phyloP scores from a whole-genome alignment of 2,888 invertebrate species.

The Athalia circularis region DNA sequence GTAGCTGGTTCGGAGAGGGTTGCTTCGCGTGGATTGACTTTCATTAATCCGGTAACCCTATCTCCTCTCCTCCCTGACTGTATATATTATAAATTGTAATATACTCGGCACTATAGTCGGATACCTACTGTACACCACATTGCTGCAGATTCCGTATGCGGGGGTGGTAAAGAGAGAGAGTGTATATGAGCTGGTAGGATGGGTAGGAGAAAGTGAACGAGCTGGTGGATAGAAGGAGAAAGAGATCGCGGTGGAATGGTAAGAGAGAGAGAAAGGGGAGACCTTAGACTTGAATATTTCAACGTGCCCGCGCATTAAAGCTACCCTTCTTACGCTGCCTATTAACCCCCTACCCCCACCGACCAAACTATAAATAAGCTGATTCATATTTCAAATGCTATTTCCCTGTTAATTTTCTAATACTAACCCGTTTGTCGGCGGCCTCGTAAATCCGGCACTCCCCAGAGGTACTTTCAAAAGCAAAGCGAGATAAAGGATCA shows the following conservation, averaged over 20 bases:
- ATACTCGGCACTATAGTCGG: conserved; percentile 63
- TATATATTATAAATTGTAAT: conserved; percentile 71
- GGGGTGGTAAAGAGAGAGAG: conserved; percentile 33
- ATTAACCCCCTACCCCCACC: conserved; percentile 69
- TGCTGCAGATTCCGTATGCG: conserved; percentile 49
- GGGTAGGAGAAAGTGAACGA: conserved; percentile 19
- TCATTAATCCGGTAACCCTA: conserved; percentile 73
- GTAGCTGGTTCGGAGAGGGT: conserved; percentile 55
- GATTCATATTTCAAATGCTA: conserved; percentile 54
- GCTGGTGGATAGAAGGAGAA: background rate
- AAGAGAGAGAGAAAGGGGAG: background rate
- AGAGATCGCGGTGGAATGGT: too few species aligned
- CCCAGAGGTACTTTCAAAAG: conserved; percentile 37
- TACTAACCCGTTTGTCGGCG: conserved; percentile 45
- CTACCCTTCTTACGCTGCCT: conserved; percentile 72
- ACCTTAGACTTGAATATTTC: conserved; percentile 72
- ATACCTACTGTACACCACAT: conserved; percentile 65
- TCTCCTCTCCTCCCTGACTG: conserved; percentile 56
- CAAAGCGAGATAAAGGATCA: conserved; percentile 3
- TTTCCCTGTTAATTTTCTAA: conserved; percentile 50
- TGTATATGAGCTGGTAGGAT: background rate
- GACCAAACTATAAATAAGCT: conserved; percentile 64
- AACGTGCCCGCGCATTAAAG: conserved; percentile 70
- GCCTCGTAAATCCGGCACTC: conserved; percentile 43
- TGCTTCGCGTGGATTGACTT: conserved; percentile 68